Evolutionary conservation across 2,797 vertebrate species (phyloP).

Genomic region (Spinibarbus caldwelli): DNA sequence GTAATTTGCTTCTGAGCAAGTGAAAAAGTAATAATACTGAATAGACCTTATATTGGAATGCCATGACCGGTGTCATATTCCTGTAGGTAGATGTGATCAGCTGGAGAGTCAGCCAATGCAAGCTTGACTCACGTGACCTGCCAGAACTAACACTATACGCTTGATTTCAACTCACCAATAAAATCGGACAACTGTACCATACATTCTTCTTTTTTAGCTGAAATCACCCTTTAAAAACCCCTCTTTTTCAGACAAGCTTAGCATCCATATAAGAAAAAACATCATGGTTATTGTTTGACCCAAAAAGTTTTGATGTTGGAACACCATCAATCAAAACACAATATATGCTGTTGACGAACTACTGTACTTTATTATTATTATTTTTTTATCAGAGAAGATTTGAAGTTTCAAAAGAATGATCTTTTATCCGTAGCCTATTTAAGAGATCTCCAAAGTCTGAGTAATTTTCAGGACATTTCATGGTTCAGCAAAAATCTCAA

Average conservation of each 20-base stretch:
- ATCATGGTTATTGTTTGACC: background rate
- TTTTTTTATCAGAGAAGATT: background rate
- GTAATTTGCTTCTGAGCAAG: background rate
- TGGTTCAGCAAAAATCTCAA: slow-evolving; percentile 49
- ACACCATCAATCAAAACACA: background rate
- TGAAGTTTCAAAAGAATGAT: slow-evolving; percentile 24
- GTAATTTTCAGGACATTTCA: slow-evolving; percentile 52
- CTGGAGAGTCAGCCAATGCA: no score
- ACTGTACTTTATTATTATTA: background rate
- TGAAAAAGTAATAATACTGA: background rate
- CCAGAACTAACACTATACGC: background rate
- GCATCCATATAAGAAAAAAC: background rate
- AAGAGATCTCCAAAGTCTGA: slow-evolving; percentile 42
- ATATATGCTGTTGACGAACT: background rate
- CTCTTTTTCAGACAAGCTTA: background rate
- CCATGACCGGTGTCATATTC: background rate
- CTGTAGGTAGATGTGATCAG: no score
- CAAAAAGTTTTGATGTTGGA: background rate
- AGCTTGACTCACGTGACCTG: background rate
- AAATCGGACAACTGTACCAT: background rate
- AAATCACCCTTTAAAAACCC: background rate
- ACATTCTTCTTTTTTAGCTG: background rate
- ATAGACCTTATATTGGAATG: background rate
- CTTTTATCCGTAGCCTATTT: slow-evolving; percentile 42
- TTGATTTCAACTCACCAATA: background rate